These are phyloP conservation scores for Kryptolebias marmoratus DNA, from an alignment of 2,113 vertebrate genomes.

Conservation along the genomic window DNA sequence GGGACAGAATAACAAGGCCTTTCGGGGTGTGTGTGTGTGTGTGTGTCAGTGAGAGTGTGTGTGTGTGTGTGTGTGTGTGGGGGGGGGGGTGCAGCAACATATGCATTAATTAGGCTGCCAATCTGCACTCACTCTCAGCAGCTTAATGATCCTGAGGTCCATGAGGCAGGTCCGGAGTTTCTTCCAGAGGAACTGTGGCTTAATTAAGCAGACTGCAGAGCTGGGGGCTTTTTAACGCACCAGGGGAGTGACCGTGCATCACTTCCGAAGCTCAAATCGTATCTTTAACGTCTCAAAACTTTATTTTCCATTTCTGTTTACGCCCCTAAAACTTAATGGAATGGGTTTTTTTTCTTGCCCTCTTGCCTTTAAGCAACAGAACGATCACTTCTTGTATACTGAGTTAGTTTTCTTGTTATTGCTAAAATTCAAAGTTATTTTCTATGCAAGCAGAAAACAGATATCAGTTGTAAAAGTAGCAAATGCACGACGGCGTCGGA, in stretches of 20 bases:
- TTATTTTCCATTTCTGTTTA: not conserved
- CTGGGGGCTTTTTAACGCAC: not conserved
- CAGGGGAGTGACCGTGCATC: not conserved
- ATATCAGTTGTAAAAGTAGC: not conserved
- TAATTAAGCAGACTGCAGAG: constrained; percentile 16
- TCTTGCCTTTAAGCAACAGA: too few relatives aligned
- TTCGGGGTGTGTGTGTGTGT: constrained; percentile 20
- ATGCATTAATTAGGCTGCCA: constrained; percentile 57
- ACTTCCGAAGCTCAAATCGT: not conserved
- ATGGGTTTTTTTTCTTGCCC: too few relatives aligned
- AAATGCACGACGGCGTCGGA: not conserved
- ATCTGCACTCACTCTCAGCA: constrained; percentile 34
- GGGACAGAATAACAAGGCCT: constrained; percentile 56
- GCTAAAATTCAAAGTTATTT: not conserved
- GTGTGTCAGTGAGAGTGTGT: too few relatives aligned
- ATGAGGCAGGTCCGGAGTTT: constrained; percentile 46
- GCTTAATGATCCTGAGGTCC: constrained; percentile 54
- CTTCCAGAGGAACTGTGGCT: constrained; percentile 12
- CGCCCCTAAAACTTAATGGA: not conserved
- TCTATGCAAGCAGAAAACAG: not conserved
- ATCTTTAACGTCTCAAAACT: not conserved
- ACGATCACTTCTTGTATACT: too few relatives aligned
- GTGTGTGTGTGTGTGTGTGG: too few relatives aligned
- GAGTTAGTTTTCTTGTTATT: constrained; percentile 2
- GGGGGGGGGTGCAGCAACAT: too few relatives aligned